Evolutionary conservation across 2,113 vertebrate genomes (phyloP), one percentile per base, ranked within the genome.

Genomic region (Aldabrachelys gigantea): DNA sequence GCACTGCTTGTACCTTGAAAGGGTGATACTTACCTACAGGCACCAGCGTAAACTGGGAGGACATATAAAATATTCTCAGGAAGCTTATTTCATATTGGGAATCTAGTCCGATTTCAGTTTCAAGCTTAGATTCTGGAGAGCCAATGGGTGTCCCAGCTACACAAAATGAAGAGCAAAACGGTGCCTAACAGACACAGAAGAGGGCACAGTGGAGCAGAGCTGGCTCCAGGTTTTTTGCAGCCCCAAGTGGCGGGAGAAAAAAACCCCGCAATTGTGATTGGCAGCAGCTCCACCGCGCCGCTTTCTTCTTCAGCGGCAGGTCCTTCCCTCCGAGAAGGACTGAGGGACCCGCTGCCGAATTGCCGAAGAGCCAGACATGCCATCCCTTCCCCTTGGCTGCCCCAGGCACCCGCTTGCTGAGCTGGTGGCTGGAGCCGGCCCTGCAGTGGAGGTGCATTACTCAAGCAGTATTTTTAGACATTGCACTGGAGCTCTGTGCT

Each of bases 1-100:
- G 75, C 41, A 24, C 24, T 47, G 24, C 41, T 47, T 78, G 41
- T 13, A 78, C 24, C 41, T 25, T 5, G 19, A 21, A 10, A 21
- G 14, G 16, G 35, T 72, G n/a, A 5, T 72, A 38, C 6, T 47
- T 27, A 47, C 41, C 75, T 78, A 41, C 41, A 78, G 25, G 41
- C 7, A 13, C 47, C 38, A 47, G 41, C 12, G 25, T 78, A 78
- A 44, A 72, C n/a, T 21, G n/a, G 19, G n/a, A 72, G 65, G n/a
- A n/a, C 12, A 27, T 78, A 78, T 78, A 7, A 0, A 0, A 21
- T 1, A 38, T 0, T 69, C 16, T 84, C 25, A 88, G 69, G 8
- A 38, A 79, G 6, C 9, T 57, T 59, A 13, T 80, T 94, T 69
- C n/a, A 82, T 22, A 1, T 41, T 88, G 4, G 65, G 2, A 1